Base-by-base conservation (phyloP, 92 coral and sea anemone species). In the Scolanthus callimorphus region DNA sequence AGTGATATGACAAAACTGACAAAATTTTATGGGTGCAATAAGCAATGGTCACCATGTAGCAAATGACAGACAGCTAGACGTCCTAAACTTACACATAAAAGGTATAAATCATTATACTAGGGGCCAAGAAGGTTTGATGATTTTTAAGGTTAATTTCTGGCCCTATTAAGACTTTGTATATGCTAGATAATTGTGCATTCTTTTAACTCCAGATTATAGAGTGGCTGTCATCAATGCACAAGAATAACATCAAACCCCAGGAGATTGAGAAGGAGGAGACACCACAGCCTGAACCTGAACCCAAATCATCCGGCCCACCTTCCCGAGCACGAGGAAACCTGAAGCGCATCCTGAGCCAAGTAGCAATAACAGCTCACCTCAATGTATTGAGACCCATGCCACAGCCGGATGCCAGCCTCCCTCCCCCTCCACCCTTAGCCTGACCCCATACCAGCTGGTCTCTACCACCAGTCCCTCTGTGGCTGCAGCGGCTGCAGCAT, bases 381-480 rank as follows among this genome's bases (percentile, higher is more conserved):
- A 83, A 89, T 63, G 90, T 89, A 8, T 48, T 94, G 11, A 70
- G 97, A 29, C 97, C 96, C 12, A 73, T 67, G 30, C 46, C 83
- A 22, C 65, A 79, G 23, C 71, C 97, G 20, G 97, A 79, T 13
- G 83, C 85, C 9, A 57, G 61, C 51, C 79, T 89, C 23, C 97
- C 98, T 3, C 85, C 96, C 51, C 99, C 99, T 59, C 99, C 99
- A 27, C 99, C 99, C 62, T 94, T 23, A 94, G 99, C 58, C 69
- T 94, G 56, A 80, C 97, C 23, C 91, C 99, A 0, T 94, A 94
- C 69, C 94, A 89, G 48, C 70, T 94, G 41, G 99, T 94, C 15
- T 79, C 99, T 26, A 72, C 95, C 20, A 77, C 84, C 19, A 94
- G 78, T 60, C 94, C 96, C 8, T 94, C 99, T 0, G 79, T 94